A percentile compares a stretch with the other conserved stretches of the same genome.
phyloP scores from a whole-genome alignment of 1,140 invertebrate genomes.

The Hormaphis cornu region DNA sequence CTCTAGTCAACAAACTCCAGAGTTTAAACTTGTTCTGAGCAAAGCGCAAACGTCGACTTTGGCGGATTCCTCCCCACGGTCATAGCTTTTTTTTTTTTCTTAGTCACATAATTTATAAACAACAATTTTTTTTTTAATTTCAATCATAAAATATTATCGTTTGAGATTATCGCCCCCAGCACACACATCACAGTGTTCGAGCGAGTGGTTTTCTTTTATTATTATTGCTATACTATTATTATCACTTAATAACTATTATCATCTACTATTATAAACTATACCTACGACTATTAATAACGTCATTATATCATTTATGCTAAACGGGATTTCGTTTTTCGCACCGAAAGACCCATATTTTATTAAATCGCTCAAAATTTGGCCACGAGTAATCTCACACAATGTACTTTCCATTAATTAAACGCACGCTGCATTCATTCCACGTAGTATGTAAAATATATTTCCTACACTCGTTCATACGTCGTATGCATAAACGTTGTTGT shows the following conservation, averaged over 20 bases:
- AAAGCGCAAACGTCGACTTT: not conserved
- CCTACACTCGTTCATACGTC: too few species aligned
- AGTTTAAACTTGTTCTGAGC: constrained; percentile 16
- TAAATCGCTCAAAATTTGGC: too few species aligned
- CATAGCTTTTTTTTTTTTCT: not conserved
- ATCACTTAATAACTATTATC: too few species aligned
- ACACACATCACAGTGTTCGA: not conserved
- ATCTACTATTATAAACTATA: too few species aligned
- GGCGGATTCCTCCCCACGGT: not conserved
- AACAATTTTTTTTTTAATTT: not conserved
- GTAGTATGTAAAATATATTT: too few species aligned
- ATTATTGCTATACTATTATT: too few species aligned
- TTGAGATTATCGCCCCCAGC: not conserved
- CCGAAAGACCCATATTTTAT: too few species aligned
- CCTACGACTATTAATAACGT: too few species aligned
- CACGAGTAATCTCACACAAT: too few species aligned
- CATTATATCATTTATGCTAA: too few species aligned
- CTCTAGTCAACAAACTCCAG: constrained; percentile 26
- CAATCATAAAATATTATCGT: not conserved
- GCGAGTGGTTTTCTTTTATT: not conserved
- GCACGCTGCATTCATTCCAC: not conserved
- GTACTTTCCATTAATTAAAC: not conserved
- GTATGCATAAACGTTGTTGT: too few species aligned
- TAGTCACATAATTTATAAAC: not conserved
- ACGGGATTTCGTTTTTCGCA: too few species aligned